Evolutionary conservation across 2,888 invertebrate genomes (phyloP).

Genomic region (Sminthurinus aureus): DNA sequence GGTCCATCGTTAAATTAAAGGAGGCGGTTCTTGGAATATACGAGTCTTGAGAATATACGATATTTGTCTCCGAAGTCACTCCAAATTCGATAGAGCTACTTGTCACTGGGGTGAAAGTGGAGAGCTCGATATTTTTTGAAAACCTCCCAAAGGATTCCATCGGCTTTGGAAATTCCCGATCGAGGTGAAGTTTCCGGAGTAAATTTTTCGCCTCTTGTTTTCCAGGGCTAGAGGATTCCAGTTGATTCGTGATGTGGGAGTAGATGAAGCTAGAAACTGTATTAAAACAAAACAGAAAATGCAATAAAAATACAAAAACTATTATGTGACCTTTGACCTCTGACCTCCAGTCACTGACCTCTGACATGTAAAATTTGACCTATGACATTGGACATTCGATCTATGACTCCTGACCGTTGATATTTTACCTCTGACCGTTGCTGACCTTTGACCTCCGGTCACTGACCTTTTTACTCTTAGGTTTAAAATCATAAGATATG

Average conservation of each 20-base stretch:
- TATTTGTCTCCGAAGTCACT: constrained; percentile 73
- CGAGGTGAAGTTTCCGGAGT: constrained; percentile 45
- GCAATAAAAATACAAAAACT: too few relatives aligned
- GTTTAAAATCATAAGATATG: neutral
- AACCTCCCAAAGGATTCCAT: constrained; percentile 78
- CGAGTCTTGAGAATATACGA: constrained; percentile 82
- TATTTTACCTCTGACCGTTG: too few relatives aligned
- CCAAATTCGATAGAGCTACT: constrained; percentile 68
- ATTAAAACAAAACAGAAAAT: constrained; percentile 51
- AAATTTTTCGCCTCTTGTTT: constrained; percentile 71
- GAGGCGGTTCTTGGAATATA: constrained; percentile 79
- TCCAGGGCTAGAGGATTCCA: constrained; percentile 79
- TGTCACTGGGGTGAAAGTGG: constrained; percentile 72
- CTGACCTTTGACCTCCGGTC: too few relatives aligned
- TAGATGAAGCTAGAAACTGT: constrained; percentile 87
- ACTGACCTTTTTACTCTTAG: constrained; percentile 7
- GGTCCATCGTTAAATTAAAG: constrained; percentile 77
- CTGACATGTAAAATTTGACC: too few relatives aligned
- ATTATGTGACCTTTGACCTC: too few relatives aligned
- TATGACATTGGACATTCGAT: too few relatives aligned
- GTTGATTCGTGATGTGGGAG: constrained; percentile 79
- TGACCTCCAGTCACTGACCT: too few relatives aligned
- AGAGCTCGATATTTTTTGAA: constrained; percentile 73
- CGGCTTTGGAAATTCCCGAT: constrained; percentile 64
- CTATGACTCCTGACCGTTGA: too few relatives aligned